These are phyloP conservation scores for Pseudanteris insignis DNA, from an alignment of 2,888 invertebrate genomes.

Conservation along the genomic window DNA sequence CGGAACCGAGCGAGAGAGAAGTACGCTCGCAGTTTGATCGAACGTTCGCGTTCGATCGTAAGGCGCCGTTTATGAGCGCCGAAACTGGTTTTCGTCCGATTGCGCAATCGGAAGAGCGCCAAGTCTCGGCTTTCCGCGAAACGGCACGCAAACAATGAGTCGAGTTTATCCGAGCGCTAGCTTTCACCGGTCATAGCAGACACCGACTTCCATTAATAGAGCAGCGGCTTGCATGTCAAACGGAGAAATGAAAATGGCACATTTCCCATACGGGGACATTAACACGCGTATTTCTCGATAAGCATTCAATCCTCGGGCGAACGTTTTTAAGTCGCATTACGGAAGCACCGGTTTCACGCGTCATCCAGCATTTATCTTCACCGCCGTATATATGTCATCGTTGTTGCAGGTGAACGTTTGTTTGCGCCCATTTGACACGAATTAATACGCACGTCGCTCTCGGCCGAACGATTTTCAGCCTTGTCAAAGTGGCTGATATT, in stretches of 20 bases:
- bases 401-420: too few relatives aligned
- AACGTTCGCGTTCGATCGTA: conserved; percentile 14
- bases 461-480: too few relatives aligned
- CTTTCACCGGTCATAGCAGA: conserved; percentile 56
- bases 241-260: conserved; percentile 31
- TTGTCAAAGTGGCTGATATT: too few relatives aligned
- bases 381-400: too few relatives aligned
- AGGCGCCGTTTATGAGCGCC: conserved; percentile 43
- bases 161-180: conserved; percentile 48
- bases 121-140: conserved; percentile 56
- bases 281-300: too few relatives aligned
- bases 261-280: conserved; percentile 15
- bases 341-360: too few relatives aligned
- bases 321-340: too few relatives aligned
- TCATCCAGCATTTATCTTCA: too few relatives aligned
- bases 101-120: conserved; percentile 56
- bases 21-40: conserved; percentile 7
- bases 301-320: too few relatives aligned
- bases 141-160: conserved; percentile 56
- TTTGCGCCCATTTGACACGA: too few relatives aligned
- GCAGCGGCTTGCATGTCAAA: conserved; percentile 26
- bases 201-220: conserved; percentile 33
- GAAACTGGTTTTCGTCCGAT: conserved; percentile 54
- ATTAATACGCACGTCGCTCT: too few relatives aligned
- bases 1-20: conserved; percentile 14